A percentile compares a stretch with the other conserved stretches of the same genome.
Conservation (phyloP, 2,113 vertebrate genomes). For the Gulo gulo region DNA sequence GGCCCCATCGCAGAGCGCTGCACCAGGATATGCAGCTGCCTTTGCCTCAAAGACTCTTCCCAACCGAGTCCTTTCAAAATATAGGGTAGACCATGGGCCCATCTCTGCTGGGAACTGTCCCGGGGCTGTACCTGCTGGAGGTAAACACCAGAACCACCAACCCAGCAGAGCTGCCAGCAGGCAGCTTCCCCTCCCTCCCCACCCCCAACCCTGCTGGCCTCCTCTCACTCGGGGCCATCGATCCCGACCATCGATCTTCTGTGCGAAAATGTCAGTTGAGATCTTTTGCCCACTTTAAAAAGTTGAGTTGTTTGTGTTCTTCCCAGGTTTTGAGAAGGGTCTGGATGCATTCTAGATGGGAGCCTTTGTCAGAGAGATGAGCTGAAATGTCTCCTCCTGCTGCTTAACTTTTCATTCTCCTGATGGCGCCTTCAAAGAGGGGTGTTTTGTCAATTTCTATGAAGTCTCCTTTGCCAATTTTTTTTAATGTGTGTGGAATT, state of each 20-base stretch:
- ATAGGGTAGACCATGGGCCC: accelerated
- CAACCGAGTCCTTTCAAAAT: background rate
- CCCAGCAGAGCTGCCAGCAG: background rate
- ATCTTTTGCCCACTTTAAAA: background rate
- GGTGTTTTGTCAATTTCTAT: background rate
- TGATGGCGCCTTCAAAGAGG: background rate
- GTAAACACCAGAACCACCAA: accelerated
- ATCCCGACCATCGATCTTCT: accelerated
- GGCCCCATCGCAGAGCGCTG: no score
- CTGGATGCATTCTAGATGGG: accelerated
- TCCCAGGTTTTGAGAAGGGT: background rate
- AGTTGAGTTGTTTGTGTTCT: background rate
- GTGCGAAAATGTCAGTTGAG: background rate
- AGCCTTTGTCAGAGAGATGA: background rate
- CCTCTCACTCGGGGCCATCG: accelerated
- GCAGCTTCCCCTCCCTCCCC: accelerated
- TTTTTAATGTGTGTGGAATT: no score
- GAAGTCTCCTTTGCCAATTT: accelerated
- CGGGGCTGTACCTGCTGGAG: background rate
- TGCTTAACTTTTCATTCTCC: background rate
- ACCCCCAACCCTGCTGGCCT: background rate
- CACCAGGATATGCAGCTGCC: background rate
- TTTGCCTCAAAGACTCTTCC: accelerated
- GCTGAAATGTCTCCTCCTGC: no score
- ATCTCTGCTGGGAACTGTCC: background rate